Evolutionary conservation across 2,113 vertebrate species (phyloP).

Genomic region (Cairina moschata): DNA sequence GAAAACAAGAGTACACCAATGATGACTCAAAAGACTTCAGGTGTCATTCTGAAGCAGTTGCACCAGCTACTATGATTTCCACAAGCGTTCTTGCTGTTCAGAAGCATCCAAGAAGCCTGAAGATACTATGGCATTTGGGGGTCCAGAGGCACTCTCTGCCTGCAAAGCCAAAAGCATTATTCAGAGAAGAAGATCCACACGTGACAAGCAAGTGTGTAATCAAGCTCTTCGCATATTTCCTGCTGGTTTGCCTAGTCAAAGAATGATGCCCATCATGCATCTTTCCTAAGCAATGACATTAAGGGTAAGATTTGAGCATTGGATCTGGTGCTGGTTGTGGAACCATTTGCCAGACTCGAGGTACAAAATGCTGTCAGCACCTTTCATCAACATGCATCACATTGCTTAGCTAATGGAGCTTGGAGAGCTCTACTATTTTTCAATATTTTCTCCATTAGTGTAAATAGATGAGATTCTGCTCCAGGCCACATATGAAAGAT

Average conservation of each 20-base stretch:
- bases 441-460: slow-evolving; percentile 60
- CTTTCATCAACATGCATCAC: slow-evolving; percentile 46
- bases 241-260: not conserved
- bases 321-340: not conserved
- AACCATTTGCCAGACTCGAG: not conserved
- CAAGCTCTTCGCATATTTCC: not conserved
- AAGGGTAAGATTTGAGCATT: not conserved
- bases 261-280: not conserved
- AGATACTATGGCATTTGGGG: not conserved
- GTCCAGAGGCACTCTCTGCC: fast-evolving
- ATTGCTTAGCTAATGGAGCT: slow-evolving; percentile 32
- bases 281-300: fast-evolving
- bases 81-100: not conserved
- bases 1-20: not conserved
- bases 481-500: slow-evolving; percentile 41
- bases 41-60: not conserved
- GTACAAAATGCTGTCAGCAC: not conserved
- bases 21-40: not conserved
- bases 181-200: not conserved
- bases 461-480: slow-evolving; percentile 65
- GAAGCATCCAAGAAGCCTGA: not conserved
- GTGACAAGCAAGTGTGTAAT: not conserved
- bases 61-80: not conserved
- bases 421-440: slow-evolving; percentile 51
- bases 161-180: not conserved